These are phyloP conservation scores for Diarsia rubi DNA, from an alignment of 2,888 invertebrate genomes.

Conservation along the genomic window DNA sequence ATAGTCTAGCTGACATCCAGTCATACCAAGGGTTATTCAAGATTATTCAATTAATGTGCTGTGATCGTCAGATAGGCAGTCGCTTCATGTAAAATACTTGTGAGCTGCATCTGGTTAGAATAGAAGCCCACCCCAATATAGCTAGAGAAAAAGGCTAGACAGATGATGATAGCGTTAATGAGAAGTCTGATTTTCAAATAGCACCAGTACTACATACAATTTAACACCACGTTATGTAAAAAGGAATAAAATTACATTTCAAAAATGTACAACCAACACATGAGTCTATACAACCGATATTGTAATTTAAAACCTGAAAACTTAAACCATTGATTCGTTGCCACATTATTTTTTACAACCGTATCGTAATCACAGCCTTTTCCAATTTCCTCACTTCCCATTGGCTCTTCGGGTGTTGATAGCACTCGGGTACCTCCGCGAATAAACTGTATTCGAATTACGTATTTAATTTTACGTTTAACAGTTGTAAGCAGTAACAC, in stretches of 20 bases:
- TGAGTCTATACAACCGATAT: conserved; percentile 21
- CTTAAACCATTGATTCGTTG: conserved; percentile 66
- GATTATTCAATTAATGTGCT: too few species aligned
- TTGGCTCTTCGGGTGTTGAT: conserved; percentile 36
- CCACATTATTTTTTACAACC: conserved; percentile 71
- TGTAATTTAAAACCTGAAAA: conserved; percentile 66
- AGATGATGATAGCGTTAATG: neutral
- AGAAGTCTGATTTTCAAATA: neutral
- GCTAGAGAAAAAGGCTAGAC: too few species aligned
- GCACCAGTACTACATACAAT: neutral
- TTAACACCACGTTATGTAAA: conserved; percentile 29
- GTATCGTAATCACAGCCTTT: conserved; percentile 64
- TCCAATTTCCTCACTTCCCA: conserved; percentile 51
- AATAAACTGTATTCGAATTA: conserved; percentile 45
- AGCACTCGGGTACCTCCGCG: conserved; percentile 36
- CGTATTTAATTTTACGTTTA: conserved; percentile 36
- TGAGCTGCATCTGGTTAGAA: too few species aligned
- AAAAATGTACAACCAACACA: conserved; percentile 5
- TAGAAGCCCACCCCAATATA: too few species aligned
- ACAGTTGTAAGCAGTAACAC: conserved; percentile 38
- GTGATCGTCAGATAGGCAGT: too few species aligned
- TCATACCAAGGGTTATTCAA: too few species aligned
- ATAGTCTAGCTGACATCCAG: too few species aligned
- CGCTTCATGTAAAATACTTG: too few species aligned
- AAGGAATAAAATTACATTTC: conserved; percentile 27